These are phyloP conservation scores for Spodoptera exigua DNA, from an alignment of 2,888 invertebrate species.

Conservation along the genomic window DNA sequence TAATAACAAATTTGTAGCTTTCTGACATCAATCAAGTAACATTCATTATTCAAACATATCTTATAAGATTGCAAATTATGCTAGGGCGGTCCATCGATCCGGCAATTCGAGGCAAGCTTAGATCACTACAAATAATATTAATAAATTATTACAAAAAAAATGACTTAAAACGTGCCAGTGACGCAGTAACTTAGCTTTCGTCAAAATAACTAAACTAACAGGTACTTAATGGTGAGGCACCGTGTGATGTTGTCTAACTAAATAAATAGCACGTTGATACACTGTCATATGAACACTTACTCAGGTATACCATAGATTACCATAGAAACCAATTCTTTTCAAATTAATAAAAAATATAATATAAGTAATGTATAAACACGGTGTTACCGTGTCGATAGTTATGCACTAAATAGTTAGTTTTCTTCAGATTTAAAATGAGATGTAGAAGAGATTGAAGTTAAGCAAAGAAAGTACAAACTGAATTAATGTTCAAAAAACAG, in stretches of 20 bases:
- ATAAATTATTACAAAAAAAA: constrained; percentile 47
- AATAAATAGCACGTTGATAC: constrained; percentile 57
- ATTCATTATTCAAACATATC: neutral
- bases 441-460: no score
- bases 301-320: neutral
- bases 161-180: constrained; percentile 41
- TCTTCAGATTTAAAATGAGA: no score
- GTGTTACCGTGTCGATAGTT: no score
- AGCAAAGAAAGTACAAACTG: no score
- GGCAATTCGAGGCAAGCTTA: constrained; percentile 43
- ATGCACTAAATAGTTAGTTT: no score
- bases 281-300: constrained; percentile 4
- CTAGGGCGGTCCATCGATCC: constrained; percentile 10
- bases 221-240: constrained; percentile 83
- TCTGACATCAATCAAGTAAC: neutral
- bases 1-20: no score
- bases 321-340: no score
- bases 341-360: no score
- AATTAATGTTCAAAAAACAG: no score
- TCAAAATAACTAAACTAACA: constrained; percentile 71
- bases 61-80: constrained; percentile 15
- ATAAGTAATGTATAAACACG: no score
- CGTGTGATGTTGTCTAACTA: constrained; percentile 69
- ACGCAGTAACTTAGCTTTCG: constrained; percentile 28
- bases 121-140: constrained; percentile 36